phyloP scores from a whole-genome alignment of 1,140 invertebrate species.

The Hesperophylax magnus region DNA sequence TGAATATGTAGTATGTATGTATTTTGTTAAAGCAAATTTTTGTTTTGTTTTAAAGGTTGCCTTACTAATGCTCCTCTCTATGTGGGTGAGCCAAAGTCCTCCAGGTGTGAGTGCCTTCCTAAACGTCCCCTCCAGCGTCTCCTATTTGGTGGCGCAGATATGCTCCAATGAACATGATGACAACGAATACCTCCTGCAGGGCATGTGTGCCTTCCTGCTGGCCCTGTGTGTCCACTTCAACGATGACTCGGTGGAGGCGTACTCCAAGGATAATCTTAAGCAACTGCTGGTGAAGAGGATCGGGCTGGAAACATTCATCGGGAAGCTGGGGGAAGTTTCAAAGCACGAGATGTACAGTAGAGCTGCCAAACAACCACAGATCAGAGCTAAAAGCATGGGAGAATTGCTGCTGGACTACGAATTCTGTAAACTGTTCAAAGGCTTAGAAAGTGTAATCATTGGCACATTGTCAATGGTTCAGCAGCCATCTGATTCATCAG shows the following conservation, averaged over 20 bases:
- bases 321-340: constrained; percentile 88
- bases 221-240: constrained; percentile 95
- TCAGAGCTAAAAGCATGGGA: constrained; percentile 79
- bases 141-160: constrained; percentile 86
- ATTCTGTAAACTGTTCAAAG: constrained; percentile 92
- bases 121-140: constrained; percentile 86
- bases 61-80: constrained; percentile 90
- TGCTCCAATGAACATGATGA: constrained; percentile 88
- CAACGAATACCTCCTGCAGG: constrained; percentile 89
- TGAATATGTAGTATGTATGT: too few species aligned
- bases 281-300: constrained; percentile 93
- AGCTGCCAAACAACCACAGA: constrained; percentile 94
- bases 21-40: too few species aligned
- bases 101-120: constrained; percentile 89
- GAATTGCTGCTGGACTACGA: constrained; percentile 96
- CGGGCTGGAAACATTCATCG: constrained; percentile 90
- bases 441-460: constrained; percentile 55
- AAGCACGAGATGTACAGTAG: constrained; percentile 92
- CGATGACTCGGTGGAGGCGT: constrained; percentile 86
- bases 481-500: constrained; percentile 23
- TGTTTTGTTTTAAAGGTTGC: constrained; percentile 74
- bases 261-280: constrained; percentile 83
- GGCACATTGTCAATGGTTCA: constrained; percentile 30
- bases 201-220: constrained; percentile 94
- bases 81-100: constrained; percentile 91